phyloP scores from a whole-genome alignment of 1,140 invertebrate genomes.

The Drosophila teissieri region DNA sequence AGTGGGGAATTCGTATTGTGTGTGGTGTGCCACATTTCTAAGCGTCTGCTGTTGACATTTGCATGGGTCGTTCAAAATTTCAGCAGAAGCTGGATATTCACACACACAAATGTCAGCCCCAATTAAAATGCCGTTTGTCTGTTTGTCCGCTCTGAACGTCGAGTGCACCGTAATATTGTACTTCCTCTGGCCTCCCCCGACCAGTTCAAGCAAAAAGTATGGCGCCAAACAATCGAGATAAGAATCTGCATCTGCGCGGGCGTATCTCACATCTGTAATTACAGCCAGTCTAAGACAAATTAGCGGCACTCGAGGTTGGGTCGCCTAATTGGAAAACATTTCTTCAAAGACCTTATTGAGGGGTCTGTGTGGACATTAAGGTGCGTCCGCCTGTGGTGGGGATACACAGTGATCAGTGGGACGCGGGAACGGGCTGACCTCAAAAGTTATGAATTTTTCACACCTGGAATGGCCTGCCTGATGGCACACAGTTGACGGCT shows the following conservation, averaged over 20 bases:
- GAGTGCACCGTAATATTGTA: constrained; percentile 63
- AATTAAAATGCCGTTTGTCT: constrained; percentile 75
- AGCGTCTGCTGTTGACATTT: constrained; percentile 41
- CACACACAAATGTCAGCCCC: constrained; percentile 40
- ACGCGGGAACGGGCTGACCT: constrained; percentile 23
- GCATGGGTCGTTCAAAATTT: constrained; percentile 12
- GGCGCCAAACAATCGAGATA: constrained; percentile 64
- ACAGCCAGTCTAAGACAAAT: constrained; percentile 15
- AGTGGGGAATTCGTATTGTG: background rate
- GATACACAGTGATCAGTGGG: constrained; percentile 16
- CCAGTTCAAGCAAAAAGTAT: constrained; percentile 66
- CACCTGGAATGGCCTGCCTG: constrained; percentile 46
- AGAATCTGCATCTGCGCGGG: constrained; percentile 39
- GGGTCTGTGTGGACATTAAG: constrained; percentile 1
- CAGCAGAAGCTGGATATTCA: constrained; percentile 13
- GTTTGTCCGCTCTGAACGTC: constrained; percentile 22
- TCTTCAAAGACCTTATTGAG: background rate
- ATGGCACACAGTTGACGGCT: constrained; percentile 20
- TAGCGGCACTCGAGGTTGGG: constrained; percentile 4
- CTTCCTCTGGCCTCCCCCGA: constrained; percentile 49
- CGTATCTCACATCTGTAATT: constrained; percentile 43
- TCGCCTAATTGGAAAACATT: background rate
- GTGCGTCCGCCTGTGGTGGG: constrained; percentile 3
- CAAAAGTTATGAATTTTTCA: constrained; percentile 62
- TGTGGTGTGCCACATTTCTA: constrained; percentile 38